These are phyloP conservation scores for Nesoenas mayeri DNA, from an alignment of 2,113 vertebrate species.

Conservation along the genomic window DNA sequence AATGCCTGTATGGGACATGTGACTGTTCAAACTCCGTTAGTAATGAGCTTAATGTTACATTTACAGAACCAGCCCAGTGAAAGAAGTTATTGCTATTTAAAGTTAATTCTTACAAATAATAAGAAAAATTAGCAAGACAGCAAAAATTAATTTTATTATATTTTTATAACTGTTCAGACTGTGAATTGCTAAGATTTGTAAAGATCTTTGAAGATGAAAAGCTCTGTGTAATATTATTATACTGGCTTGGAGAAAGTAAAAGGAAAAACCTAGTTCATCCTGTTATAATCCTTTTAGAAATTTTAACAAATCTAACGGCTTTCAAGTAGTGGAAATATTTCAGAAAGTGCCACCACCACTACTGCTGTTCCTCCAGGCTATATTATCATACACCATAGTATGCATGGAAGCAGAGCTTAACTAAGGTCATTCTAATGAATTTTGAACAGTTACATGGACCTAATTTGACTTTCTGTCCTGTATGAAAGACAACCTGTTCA, in stretches of 20 bases:
- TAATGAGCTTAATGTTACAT: constrained; percentile 2
- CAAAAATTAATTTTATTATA: constrained; percentile 26
- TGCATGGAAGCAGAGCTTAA: constrained; percentile 52
- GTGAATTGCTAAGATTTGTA: constrained; percentile 55
- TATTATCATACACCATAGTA: constrained; percentile 36
- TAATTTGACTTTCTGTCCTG: constrained; percentile 53
- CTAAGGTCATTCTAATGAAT: constrained; percentile 63
- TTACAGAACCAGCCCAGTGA: constrained; percentile 3
- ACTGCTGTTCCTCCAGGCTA: constrained; percentile 46
- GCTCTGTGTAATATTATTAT: constrained; percentile 62
- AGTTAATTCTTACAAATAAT: constrained; percentile 29
- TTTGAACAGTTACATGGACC: constrained; percentile 43
- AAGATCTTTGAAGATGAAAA: constrained; percentile 60
- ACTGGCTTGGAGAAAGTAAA: constrained; percentile 53
- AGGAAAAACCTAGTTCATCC: constrained; percentile 44
- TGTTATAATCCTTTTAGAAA: constrained; percentile 67
- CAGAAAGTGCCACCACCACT: constrained; percentile 7
- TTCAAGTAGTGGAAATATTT: constrained; percentile 58
- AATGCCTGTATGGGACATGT: not conserved
- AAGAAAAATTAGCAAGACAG: constrained; percentile 22
- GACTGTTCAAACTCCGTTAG: not conserved
- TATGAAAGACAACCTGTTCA: constrained; percentile 23
- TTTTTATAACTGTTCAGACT: constrained; percentile 43
- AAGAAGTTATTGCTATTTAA: constrained; percentile 12
- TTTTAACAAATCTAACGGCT: constrained; percentile 57